Percentiles rank a stretch among this genome's conserved stretches.
phyloP scores from a whole-genome alignment of 2,113 vertebrate genomes.

The Aptenodytes patagonicus region DNA sequence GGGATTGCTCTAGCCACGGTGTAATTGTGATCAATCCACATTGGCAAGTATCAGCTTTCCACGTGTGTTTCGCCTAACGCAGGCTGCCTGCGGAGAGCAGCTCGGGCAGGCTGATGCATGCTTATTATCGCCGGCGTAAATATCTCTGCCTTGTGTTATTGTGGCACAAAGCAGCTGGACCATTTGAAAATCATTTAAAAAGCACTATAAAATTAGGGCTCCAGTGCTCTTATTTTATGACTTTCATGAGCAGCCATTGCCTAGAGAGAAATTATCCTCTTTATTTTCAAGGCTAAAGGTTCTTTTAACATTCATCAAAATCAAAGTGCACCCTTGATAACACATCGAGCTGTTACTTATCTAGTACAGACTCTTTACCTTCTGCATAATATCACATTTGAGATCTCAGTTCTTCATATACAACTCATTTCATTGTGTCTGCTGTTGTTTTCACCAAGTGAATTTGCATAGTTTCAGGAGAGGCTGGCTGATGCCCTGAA shows the following conservation, averaged over 20 bases:
- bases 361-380: constrained; percentile 56
- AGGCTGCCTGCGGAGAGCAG: background rate
- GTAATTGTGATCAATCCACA: constrained; percentile 3
- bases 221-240: constrained; percentile 53
- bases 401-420: constrained; percentile 45
- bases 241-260: constrained; percentile 56
- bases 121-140: constrained; percentile 41
- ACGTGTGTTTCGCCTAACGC: background rate
- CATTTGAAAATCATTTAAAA: constrained; percentile 70
- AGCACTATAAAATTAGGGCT: constrained; percentile 68
- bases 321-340: constrained; percentile 65
- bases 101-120: constrained; percentile 28
- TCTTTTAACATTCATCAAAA: constrained; percentile 70
- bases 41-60: constrained; percentile 38
- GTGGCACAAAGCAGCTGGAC: constrained; percentile 68
- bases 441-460: constrained; percentile 30
- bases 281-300: constrained; percentile 71
- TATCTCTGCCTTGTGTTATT: constrained; percentile 56
- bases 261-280: constrained; percentile 71
- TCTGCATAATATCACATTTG: constrained; percentile 57
- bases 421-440: constrained; percentile 47
- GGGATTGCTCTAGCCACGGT: background rate
- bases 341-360: constrained; percentile 55
- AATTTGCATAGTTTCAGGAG: constrained; percentile 33
- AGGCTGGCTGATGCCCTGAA: constrained; percentile 34